Evolutionary conservation across 2,797 vertebrate species (phyloP), one percentile per base, ranked within the genome.

Genomic region (Acrossocheilus fasciatus): DNA sequence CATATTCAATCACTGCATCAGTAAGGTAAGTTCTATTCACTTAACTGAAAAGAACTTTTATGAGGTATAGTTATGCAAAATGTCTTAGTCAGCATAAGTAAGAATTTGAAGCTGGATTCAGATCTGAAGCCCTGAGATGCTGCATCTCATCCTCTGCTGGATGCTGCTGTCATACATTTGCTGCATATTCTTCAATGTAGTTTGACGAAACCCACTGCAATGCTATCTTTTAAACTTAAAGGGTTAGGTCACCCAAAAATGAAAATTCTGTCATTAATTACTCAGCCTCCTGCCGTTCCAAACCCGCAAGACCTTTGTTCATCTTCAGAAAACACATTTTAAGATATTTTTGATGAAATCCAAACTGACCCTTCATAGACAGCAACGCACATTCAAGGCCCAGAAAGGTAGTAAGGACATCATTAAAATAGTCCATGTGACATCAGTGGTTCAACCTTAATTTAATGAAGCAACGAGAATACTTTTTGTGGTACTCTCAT

Each of bases 61-160:
- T 72, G 69, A 62, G 54, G 69, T 62, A 34, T 15, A 47, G 54
- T 15, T 83, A 59, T 45, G 41, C 4, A 59, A 83, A 73, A 45
- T 6, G 12, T 57, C 26, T 72, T 41, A 72, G 34, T 70, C 47
- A 6, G 50, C 36, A 41, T 43, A 41, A 52, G 34, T 47, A 50
- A 23, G 23, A 14, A 36, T 17, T 23, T 34, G 6, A 41, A 76
- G 30, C 72, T 75, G 41, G 20, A 57, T 54, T 43, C 18, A 73
- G 54, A 39, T 36, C 54, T 64, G 30, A 76, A 68, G 47, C 82
- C 59, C 82, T 76, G 73, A 84, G 57, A 76, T 76, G 34, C 4
- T 84, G 59, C 73, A 76, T 47, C 43, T 84, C 36, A 72, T 82
- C 59, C 30, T 47, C 69, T 23, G 69, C 57, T 74, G 57, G 30